Percentiles rank a stretch among this genome's conserved stretches.
phyloP scores from a whole-genome alignment of 2,888 invertebrate species.

The Drosophila eohydei region DNA sequence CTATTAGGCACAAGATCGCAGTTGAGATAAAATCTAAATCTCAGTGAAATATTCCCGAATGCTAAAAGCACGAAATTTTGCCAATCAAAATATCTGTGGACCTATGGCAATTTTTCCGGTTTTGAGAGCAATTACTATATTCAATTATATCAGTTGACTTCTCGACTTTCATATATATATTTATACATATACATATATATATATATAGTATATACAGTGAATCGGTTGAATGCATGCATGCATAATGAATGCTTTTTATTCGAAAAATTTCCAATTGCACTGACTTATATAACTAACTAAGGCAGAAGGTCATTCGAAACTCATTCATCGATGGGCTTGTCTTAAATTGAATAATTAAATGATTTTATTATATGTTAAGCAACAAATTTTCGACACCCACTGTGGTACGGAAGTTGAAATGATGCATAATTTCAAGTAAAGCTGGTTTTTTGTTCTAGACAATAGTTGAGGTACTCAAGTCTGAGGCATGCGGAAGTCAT shows the following conservation, averaged over 20 bases:
- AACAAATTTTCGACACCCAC: constrained; percentile 37
- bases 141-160: constrained; percentile 56
- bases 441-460: constrained; percentile 46
- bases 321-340: constrained; percentile 25
- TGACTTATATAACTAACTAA: constrained; percentile 14
- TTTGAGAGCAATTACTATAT: constrained; percentile 38
- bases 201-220: not conserved
- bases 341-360: constrained; percentile 3
- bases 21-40: constrained; percentile 20
- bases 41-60: constrained; percentile 2
- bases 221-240: constrained; percentile 11
- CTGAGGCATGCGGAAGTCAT: constrained; percentile 38
- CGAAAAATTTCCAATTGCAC: constrained; percentile 29
- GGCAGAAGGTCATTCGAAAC: constrained; percentile 23
- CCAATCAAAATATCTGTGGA: constrained; percentile 32
- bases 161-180: constrained; percentile 34
- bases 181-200: not conserved
- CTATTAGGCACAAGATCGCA: constrained; percentile 22
- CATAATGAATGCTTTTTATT: constrained; percentile 9
- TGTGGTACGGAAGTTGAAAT: constrained; percentile 15
- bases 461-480: constrained; percentile 10
- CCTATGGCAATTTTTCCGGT: constrained; percentile 49
- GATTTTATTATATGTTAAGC: not conserved
- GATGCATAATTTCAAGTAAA: constrained; percentile 66
- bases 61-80: constrained; percentile 49